These are phyloP conservation scores for Mesocricetus auratus DNA, from an alignment of 2,113 vertebrate species.

Conservation along the genomic window DNA sequence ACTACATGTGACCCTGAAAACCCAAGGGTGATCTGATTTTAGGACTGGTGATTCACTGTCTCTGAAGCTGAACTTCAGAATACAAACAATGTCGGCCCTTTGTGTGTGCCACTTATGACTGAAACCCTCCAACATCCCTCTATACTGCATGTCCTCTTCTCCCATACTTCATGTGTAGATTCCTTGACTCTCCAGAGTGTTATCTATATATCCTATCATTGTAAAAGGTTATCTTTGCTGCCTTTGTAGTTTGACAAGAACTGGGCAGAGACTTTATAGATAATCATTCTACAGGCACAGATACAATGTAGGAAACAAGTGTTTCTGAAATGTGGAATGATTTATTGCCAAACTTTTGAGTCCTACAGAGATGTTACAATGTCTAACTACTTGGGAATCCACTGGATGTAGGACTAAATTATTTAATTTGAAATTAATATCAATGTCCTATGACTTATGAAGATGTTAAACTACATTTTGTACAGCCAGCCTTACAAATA, in stretches of 20 bases:
- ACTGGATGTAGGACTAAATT: background rate
- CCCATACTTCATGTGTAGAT: background rate
- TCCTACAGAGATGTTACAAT: background rate
- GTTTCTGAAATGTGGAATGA: background rate
- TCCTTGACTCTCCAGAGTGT: background rate
- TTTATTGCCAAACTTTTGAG: background rate
- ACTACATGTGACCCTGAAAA: background rate
- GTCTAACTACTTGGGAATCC: background rate
- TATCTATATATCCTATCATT: background rate
- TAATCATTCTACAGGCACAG: background rate
- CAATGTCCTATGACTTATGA: background rate
- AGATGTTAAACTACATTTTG: background rate
- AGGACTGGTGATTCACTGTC: background rate
- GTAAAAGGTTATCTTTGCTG: background rate
- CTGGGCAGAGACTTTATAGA: background rate
- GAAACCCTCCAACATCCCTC: background rate
- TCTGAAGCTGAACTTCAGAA: constrained; percentile 48
- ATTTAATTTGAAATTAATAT: background rate
- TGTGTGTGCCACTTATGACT: background rate
- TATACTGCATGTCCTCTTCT: background rate
- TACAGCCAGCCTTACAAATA: background rate
- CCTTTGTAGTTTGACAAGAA: constrained; percentile 21
- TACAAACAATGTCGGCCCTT: background rate
- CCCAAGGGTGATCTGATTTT: background rate
- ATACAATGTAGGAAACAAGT: constrained; percentile 19